Evolutionary conservation across 2,888 invertebrate genomes (phyloP), one percentile per base, ranked within the genome.

Genomic region (Petrophora chlorosata): DNA sequence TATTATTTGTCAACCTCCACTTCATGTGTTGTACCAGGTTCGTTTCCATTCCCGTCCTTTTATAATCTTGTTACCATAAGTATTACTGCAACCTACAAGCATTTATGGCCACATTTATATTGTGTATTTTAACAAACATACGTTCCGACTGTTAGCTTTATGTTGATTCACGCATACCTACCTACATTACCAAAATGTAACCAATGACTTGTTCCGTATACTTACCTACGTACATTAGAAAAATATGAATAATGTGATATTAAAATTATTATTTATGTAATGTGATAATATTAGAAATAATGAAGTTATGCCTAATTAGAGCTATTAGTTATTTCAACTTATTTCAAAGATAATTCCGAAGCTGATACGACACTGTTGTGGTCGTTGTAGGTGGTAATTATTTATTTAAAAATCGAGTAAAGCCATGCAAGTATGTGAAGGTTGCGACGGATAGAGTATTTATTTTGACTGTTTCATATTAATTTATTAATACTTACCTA

Each of bases 231-330:
- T 25, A 25, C 34, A 47, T 45, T 52, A 44, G 43, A 41, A 46
- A 49, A 38, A 52, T 53, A 55, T 49, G 35, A 53, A 53, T 41
- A 46, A 54, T 58, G 58, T 58, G 58, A 58, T 58, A 58, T 36
- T 51, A 51, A 38, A 41, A 36, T 39, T 56, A 52, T 54, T 52
- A 48, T 54, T 54, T 52, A 54, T 52, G 29, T 42, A 44, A 54
- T 49, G 54, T 57, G 54, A 54, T 54, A 53, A 36, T 38, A 28
- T 52, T 54, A 57, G 57, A 48, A 54, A 54, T 52, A 54, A 57
- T 40, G 43, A 50, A 23, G 34, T 33, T 36, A 47, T 35, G 48
- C 48, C 48, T 48, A 48, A 48, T 42, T 48, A 48, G 32, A 32
- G 15, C 12, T 42, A 19, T 25, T 30, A 26, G 29, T 40, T 26